These are phyloP conservation scores for Anoplolepis gracilipes DNA, from an alignment of 1,140 invertebrate genomes.

Conservation along the genomic window DNA sequence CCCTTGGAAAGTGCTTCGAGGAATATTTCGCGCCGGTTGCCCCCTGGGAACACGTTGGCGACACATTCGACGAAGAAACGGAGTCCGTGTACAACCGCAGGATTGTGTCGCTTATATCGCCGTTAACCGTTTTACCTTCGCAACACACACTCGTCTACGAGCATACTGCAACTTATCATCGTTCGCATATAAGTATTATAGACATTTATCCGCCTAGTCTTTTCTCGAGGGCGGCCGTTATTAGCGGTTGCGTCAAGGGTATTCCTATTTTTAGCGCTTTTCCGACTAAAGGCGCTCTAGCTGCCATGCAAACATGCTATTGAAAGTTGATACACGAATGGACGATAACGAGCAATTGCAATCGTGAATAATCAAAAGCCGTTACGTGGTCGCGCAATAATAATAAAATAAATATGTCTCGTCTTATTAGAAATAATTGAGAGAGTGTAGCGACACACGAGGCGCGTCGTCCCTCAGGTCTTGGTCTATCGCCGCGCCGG, in stretches of 20 bases:
- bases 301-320: background rate
- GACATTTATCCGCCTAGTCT: slow-evolving; percentile 49
- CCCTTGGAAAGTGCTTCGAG: slow-evolving; percentile 78
- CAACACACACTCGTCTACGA: background rate
- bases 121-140: slow-evolving; percentile 1
- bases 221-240: slow-evolving; percentile 47
- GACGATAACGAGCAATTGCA: background rate
- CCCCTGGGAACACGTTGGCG: slow-evolving; percentile 31
- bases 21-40: slow-evolving; percentile 78
- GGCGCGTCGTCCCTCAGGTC: too few relatives aligned
- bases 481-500: too few relatives aligned
- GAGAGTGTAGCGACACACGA: background rate
- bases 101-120: slow-evolving; percentile 34
- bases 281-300: slow-evolving; percentile 5
- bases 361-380: background rate
- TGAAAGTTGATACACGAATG: slow-evolving; percentile 23
- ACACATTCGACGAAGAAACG: slow-evolving; percentile 37
- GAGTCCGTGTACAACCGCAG: background rate
- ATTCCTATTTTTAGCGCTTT: slow-evolving; percentile 54
- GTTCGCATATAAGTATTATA: slow-evolving; percentile 19
- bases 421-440: background rate
- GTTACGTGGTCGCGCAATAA: background rate
- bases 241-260: slow-evolving; percentile 51
- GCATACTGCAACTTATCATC: slow-evolving; percentile 21
- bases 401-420: slow-evolving; percentile 4